Evolutionary conservation across 1,140 invertebrate species (phyloP).

Genomic region (Drosophila kohkoa): DNA sequence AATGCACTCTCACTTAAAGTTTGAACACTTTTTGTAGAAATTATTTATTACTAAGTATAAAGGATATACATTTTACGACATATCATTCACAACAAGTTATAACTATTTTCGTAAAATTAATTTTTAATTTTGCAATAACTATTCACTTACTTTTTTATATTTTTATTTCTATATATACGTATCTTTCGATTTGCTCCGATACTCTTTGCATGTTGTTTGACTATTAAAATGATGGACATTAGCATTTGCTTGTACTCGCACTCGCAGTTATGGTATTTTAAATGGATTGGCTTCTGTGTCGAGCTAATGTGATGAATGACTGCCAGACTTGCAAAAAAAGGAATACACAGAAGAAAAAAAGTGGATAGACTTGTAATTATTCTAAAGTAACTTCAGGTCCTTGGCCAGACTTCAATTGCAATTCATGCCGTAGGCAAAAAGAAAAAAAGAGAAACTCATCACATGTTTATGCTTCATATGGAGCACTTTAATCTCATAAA

Average conservation of each 20-base stretch:
- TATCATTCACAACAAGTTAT: too few species aligned
- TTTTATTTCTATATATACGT: too few species aligned
- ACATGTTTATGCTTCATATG: neutral
- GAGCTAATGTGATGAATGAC: slow-evolving; percentile 71
- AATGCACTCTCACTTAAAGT: too few species aligned
- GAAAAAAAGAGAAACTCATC: neutral
- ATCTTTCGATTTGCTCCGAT: too few species aligned
- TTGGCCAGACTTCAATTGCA: slow-evolving; percentile 31
- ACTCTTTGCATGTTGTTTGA: neutral
- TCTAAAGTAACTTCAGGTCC: slow-evolving; percentile 10
- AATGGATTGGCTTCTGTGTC: slow-evolving; percentile 67
- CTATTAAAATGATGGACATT: slow-evolving; percentile 5
- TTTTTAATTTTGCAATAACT: too few species aligned
- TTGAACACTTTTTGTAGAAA: too few species aligned
- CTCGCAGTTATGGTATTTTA: slow-evolving; percentile 56
- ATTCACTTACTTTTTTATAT: too few species aligned
- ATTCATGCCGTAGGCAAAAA: slow-evolving; percentile 45
- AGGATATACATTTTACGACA: too few species aligned
- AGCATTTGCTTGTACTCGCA: slow-evolving; percentile 28
- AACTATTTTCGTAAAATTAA: too few species aligned
- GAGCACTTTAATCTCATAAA: slow-evolving; percentile 75
- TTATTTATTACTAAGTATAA: too few species aligned
- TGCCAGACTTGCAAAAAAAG: slow-evolving; percentile 12
- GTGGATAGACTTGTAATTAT: slow-evolving; percentile 51
- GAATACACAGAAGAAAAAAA: slow-evolving; percentile 9